phyloP scores from a whole-genome alignment of 2,113 vertebrate genomes.

The Triplophysa rosa region DNA sequence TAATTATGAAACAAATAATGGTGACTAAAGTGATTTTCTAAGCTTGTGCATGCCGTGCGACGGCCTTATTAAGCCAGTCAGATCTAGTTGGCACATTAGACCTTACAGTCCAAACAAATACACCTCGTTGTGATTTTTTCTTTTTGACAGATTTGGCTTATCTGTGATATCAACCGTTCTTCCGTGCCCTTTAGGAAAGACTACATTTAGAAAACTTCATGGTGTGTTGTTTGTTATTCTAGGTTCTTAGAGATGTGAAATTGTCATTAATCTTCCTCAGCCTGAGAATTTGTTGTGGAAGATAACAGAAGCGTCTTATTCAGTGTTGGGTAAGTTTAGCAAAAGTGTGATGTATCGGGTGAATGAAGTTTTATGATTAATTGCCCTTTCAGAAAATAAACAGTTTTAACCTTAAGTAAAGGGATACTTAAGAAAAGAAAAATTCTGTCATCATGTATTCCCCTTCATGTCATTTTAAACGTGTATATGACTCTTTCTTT shows the following conservation, averaged over 20 bases:
- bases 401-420: too few species aligned
- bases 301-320: too few species aligned
- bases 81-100: constrained; percentile 31
- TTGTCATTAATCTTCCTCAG: constrained; percentile 2
- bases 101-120: constrained; percentile 7
- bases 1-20: constrained; percentile 49
- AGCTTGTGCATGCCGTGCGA: background rate
- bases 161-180: constrained; percentile 2
- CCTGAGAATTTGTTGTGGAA: background rate
- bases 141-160: constrained; percentile 3
- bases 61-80: constrained; percentile 35
- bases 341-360: too few species aligned
- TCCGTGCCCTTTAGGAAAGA: background rate
- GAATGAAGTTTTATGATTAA: background rate
- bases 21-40: constrained; percentile 2
- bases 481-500: too few species aligned
- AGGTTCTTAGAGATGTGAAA: background rate
- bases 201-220: background rate
- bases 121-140: constrained; percentile 13
- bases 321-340: too few species aligned
- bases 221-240: constrained; percentile 16
- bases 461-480: too few species aligned
- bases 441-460: too few species aligned
- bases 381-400: background rate
- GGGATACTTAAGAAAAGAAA: too few species aligned